phyloP scores from a whole-genome alignment of 2,797 vertebrate genomes.

The Fistularia tabacaria region DNA sequence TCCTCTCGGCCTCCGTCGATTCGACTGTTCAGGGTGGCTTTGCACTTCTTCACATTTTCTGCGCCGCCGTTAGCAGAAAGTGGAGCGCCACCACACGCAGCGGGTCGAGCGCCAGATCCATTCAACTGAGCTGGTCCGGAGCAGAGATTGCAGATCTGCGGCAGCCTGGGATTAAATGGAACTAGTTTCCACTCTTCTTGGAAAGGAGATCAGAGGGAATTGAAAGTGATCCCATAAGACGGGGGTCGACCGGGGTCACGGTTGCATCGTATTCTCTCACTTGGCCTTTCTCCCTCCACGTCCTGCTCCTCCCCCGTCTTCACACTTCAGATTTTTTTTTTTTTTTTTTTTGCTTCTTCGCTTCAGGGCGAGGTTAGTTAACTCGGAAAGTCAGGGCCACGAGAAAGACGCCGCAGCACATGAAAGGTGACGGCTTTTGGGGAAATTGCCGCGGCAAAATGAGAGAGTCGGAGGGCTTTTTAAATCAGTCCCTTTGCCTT shows the following conservation, averaged over 20 bases:
- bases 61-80: too few relatives aligned
- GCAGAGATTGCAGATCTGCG: too few relatives aligned
- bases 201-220: conserved; percentile 30
- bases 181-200: not conserved
- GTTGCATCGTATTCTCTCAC: conserved; percentile 38
- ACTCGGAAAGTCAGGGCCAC: conserved; percentile 50
- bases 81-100: too few relatives aligned
- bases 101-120: too few relatives aligned
- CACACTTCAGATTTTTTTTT: conserved; percentile 14
- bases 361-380: conserved; percentile 17
- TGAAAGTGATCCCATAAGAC: conserved; percentile 4
- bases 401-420: conserved; percentile 53
- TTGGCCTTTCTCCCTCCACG: conserved; percentile 8
- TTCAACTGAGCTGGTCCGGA: too few relatives aligned
- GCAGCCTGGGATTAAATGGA: too few relatives aligned
- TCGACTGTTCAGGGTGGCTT: too few relatives aligned
- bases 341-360: not conserved
- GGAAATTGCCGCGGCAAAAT: conserved; percentile 70
- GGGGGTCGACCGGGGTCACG: conserved; percentile 25
- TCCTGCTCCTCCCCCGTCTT: conserved; percentile 27
- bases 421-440: conserved; percentile 71
- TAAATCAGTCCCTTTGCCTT: conserved; percentile 61
- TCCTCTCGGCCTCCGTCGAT: too few relatives aligned
- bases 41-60: too few relatives aligned
- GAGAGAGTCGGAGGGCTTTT: conserved; percentile 65